phyloP scores from a whole-genome alignment of 2,113 vertebrate species.

The Coptodon bakossiorum region DNA sequence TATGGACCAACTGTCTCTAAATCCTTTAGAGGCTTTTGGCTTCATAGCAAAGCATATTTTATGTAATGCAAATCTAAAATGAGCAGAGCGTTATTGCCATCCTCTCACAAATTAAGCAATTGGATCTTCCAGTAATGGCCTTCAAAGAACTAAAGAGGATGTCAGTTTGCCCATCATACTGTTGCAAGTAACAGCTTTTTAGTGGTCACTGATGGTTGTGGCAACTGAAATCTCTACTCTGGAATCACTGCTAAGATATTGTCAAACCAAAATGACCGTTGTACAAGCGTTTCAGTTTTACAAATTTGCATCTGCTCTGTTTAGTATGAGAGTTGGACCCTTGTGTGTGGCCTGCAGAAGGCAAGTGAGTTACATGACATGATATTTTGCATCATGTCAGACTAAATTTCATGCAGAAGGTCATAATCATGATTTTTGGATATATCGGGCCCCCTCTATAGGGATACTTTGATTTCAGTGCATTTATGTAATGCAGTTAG shows the following conservation, averaged over 20 bases:
- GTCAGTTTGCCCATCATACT: slow-evolving; percentile 20
- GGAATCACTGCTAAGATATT: slow-evolving; percentile 11
- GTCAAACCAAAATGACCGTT: background rate
- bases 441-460: background rate
- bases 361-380: background rate
- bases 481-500: background rate
- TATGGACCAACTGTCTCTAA: background rate
- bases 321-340: background rate
- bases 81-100: background rate
- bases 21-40: background rate
- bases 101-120: slow-evolving; percentile 21
- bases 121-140: background rate
- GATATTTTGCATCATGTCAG: background rate
- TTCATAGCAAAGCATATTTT: background rate
- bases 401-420: background rate
- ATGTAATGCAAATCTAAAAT: background rate
- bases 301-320: background rate
- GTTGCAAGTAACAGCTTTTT: slow-evolving; percentile 55
- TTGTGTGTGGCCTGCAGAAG: background rate
- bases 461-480: background rate
- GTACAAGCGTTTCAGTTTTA: background rate
- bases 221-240: slow-evolving; percentile 28
- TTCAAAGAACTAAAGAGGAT: slow-evolving; percentile 45
- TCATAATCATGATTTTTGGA: background rate
- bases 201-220: background rate